Evolutionary conservation across 2,797 vertebrate genomes (phyloP).

Genomic region (Cyclopterus lumpus): DNA sequence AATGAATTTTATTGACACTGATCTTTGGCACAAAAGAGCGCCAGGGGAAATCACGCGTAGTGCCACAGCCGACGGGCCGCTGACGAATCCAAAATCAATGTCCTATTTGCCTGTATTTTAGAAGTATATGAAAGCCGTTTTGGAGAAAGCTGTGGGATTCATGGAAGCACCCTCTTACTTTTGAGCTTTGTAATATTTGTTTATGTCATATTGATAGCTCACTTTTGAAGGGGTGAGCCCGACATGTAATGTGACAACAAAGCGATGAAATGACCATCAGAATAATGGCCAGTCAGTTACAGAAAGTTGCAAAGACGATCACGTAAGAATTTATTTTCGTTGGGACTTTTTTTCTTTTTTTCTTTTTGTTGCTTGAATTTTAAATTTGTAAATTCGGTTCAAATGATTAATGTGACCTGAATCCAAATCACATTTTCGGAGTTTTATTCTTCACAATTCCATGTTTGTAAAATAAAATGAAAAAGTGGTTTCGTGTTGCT

Average conservation of each 20-base stretch:
- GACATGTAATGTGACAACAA: conserved; percentile 78
- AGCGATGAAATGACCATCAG: conserved; percentile 65
- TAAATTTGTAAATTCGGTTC: background rate
- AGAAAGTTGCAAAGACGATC: conserved; percentile 3
- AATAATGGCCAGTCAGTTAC: conserved; percentile 38
- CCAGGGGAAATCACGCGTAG: conserved; percentile 89
- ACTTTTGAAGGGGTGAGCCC: conserved; percentile 64
- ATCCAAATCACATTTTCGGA: background rate
- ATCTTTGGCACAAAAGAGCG: conserved; percentile 87
- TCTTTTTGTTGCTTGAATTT: background rate
- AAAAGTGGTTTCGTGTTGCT: background rate
- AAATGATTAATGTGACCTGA: background rate
- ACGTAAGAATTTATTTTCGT: background rate
- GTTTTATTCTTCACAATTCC: background rate
- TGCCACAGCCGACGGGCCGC: conserved; percentile 70
- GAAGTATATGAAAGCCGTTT: conserved; percentile 83
- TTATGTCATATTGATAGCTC: conserved; percentile 80
- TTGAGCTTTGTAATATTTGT: conserved; percentile 81
- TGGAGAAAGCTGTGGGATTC: conserved; percentile 77
- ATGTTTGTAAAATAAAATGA: background rate
- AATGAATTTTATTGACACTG: conserved; percentile 90
- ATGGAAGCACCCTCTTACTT: conserved; percentile 75
- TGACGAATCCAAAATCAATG: conserved; percentile 91
- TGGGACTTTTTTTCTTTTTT: background rate
- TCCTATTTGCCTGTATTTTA: conserved; percentile 81